Conservation (phyloP, 1,140 invertebrate species). For the Dreissena polymorpha region DNA sequence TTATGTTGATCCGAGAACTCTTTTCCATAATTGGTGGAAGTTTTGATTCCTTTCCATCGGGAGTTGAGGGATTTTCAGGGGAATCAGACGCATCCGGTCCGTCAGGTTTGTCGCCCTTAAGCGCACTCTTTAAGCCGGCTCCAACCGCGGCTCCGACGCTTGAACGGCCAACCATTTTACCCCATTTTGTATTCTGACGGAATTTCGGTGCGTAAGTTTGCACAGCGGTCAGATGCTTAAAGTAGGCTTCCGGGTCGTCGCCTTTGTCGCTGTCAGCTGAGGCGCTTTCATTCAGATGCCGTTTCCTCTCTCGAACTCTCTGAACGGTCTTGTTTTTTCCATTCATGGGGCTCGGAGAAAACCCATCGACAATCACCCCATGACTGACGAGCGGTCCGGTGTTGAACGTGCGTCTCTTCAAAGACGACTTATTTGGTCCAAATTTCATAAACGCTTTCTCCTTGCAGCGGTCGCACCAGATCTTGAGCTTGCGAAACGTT, state of each 20-base stretch:
- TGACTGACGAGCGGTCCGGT: slow-evolving; percentile 73
- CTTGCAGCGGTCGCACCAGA: slow-evolving; percentile 76
- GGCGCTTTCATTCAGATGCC: slow-evolving; percentile 50
- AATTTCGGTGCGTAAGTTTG: slow-evolving; percentile 62
- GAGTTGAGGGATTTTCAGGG: slow-evolving; percentile 13
- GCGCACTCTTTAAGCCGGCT: slow-evolving; percentile 29
- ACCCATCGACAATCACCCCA: slow-evolving; percentile 74
- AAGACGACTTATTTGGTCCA: slow-evolving; percentile 70
- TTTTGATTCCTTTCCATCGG: slow-evolving; percentile 27
- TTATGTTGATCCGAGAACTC: slow-evolving; percentile 35
- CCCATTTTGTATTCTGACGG: slow-evolving; percentile 65
- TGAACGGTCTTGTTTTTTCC: slow-evolving; percentile 68
- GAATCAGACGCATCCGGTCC: slow-evolving; percentile 19
- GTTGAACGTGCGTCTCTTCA: slow-evolving; percentile 68
- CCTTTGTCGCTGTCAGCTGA: slow-evolving; percentile 51
- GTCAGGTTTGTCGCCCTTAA: slow-evolving; percentile 47
- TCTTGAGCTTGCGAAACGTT: slow-evolving; percentile 70
- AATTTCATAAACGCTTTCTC: slow-evolving; percentile 71
- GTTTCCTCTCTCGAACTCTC: slow-evolving; percentile 59
- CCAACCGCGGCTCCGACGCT: slow-evolving; percentile 39
- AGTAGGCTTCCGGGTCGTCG: slow-evolving; percentile 70
- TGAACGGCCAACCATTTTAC: slow-evolving; percentile 60
- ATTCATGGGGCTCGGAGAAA: slow-evolving; percentile 73
- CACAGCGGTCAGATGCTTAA: slow-evolving; percentile 64
- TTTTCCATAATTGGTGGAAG: slow-evolving; percentile 46